Evolutionary conservation across 2,888 invertebrate species (phyloP).

Genomic region (Gisinianus flammeolus): DNA sequence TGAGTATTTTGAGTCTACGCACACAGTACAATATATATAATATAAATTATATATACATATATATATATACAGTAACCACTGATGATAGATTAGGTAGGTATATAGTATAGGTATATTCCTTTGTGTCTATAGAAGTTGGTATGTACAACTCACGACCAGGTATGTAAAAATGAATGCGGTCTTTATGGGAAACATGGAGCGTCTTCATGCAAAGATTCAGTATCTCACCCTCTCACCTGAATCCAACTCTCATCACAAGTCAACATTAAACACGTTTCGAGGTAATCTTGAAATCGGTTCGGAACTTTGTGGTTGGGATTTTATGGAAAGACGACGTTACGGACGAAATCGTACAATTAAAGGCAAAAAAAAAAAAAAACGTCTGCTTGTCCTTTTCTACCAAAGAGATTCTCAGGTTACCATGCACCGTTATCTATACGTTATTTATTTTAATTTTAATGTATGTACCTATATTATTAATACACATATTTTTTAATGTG

Average conservation of each 20-base stretch:
- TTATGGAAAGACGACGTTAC: slow-evolving; percentile 4
- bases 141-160: not conserved
- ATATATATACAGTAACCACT: not conserved
- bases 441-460: too few relatives aligned
- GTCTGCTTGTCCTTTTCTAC: too few relatives aligned
- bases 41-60: too few relatives aligned
- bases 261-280: not conserved
- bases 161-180: not conserved
- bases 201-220: not conserved
- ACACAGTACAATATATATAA: not conserved
- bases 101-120: too few relatives aligned
- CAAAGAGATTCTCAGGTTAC: too few relatives aligned
- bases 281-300: slow-evolving; percentile 20
- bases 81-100: too few relatives aligned
- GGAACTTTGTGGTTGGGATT: slow-evolving; percentile 10
- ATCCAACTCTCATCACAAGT: not conserved
- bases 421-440: too few relatives aligned
- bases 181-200: not conserved
- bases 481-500: not conserved
- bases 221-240: not conserved
- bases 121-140: not conserved
- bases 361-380: not conserved
- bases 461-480: not conserved
- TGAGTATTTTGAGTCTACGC: not conserved
- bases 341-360: slow-evolving; percentile 4